These are phyloP conservation scores for Lamellibrachia luymesi DNA, from an alignment of 1,140 invertebrate genomes.

Conservation along the genomic window DNA sequence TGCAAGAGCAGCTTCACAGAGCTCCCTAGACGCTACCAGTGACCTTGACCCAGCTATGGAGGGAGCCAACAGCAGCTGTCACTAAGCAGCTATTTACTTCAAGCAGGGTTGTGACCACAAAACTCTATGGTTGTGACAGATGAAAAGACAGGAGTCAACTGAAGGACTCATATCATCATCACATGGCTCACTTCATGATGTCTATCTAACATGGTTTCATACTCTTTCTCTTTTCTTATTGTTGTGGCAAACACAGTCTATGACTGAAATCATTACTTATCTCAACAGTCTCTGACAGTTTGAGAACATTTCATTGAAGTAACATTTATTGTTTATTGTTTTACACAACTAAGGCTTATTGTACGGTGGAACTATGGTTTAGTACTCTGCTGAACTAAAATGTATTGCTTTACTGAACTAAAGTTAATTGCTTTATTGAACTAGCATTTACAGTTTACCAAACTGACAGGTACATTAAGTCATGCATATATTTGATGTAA, in stretches of 20 bases:
- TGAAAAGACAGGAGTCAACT: neutral
- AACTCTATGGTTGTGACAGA: neutral
- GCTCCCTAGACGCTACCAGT: neutral
- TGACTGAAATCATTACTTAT: too few species aligned
- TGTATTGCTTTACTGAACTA: neutral
- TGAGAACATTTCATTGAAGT: neutral
- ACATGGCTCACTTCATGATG: neutral
- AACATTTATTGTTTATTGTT: neutral
- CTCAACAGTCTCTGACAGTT: too few species aligned
- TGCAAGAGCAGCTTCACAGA: neutral
- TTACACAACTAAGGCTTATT: neutral
- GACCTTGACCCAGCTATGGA: neutral
- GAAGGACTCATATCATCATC: neutral
- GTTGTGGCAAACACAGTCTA: too few species aligned
- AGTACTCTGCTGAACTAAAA: too few species aligned
- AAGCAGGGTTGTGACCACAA: neutral
- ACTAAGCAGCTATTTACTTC: neutral
- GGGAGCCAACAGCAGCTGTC: neutral
- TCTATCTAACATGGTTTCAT: neutral
- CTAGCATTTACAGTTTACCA: neutral
- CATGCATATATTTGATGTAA: too few species aligned
- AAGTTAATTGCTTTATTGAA: neutral
- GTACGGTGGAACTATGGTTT: too few species aligned
- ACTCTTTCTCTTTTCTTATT: too few species aligned
- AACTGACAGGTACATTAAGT: too few species aligned